Conservation (phyloP, 2,797 vertebrate genomes). For the Sphenopsis melanotis region DNA sequence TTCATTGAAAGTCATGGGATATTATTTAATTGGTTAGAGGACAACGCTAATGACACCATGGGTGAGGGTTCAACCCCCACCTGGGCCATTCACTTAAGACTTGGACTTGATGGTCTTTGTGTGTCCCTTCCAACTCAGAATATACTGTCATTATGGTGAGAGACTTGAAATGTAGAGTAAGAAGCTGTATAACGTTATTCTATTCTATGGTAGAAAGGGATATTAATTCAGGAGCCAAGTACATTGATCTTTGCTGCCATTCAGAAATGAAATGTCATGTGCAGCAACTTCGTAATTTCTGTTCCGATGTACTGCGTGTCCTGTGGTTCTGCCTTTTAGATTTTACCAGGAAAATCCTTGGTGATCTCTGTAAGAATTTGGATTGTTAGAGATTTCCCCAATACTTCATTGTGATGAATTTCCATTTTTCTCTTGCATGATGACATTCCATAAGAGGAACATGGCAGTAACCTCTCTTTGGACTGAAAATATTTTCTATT, state of each 20-base stretch:
- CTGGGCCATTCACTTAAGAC: neutral
- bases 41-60: too few species aligned
- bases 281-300: constrained; percentile 30
- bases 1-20: neutral
- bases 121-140: neutral
- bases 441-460: neutral
- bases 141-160: neutral
- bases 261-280: constrained; percentile 62
- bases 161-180: constrained; percentile 6
- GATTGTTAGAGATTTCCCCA: neutral
- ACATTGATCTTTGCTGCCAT: constrained; percentile 64
- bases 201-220: constrained; percentile 4
- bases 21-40: neutral
- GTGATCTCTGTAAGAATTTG: neutral
- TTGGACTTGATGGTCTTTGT: neutral
- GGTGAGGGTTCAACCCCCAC: neutral
- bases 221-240: constrained; percentile 62
- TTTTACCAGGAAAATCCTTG: constrained; percentile 21
- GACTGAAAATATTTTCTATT: neutral
- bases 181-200: neutral
- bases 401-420: neutral
- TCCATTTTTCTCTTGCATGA: neutral
- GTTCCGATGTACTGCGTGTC: neutral
- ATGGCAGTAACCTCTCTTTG: neutral
- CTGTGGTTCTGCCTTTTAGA: neutral